Evolutionary conservation across 2,888 invertebrate genomes (phyloP).

Genomic region (Sceliomorpha sp.): DNA sequence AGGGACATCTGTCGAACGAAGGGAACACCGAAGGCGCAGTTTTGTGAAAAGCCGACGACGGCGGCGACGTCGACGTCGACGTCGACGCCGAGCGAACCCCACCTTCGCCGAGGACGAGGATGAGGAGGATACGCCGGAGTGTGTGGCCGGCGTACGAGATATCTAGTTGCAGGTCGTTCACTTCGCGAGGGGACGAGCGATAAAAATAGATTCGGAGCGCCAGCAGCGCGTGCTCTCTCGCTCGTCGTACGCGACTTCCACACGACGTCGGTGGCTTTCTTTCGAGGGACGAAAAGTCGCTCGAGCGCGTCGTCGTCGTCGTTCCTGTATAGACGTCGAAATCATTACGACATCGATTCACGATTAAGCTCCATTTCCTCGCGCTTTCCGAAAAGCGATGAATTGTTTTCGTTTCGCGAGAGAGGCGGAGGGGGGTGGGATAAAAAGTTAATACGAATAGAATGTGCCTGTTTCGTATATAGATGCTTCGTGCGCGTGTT

Average conservation of each 20-base stretch:
- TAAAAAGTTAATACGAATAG: too few relatives aligned
- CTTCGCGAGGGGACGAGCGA: constrained; percentile 76
- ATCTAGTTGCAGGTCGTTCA: constrained; percentile 80
- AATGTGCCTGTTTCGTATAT: too few relatives aligned
- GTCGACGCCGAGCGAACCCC: constrained; percentile 2
- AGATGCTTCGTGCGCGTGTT: too few relatives aligned
- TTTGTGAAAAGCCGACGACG: neutral
- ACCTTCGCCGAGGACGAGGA: neutral
- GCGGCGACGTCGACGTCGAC: too few relatives aligned
- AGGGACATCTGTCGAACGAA: constrained; percentile 4
- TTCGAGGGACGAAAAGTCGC: constrained; percentile 29
- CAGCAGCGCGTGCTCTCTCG: constrained; percentile 70
- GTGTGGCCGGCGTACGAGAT: constrained; percentile 65
- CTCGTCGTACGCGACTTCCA: constrained; percentile 59
- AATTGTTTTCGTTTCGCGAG: too few relatives aligned
- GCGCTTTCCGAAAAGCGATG: too few relatives aligned
- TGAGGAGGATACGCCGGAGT: constrained; percentile 24
- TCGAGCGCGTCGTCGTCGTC: constrained; percentile 11
- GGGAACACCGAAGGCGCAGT: neutral
- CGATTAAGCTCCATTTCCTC: too few relatives aligned
- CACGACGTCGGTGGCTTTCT: constrained; percentile 51
- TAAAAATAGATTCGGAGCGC: constrained; percentile 77
- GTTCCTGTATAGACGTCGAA: too few relatives aligned
- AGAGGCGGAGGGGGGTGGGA: too few relatives aligned
- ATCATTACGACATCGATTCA: too few relatives aligned